A percentile compares a stretch with the other conserved stretches of the same genome.
Conservation (phyloP, 2,797 vertebrate species). For the Eulemur mongoz region DNA sequence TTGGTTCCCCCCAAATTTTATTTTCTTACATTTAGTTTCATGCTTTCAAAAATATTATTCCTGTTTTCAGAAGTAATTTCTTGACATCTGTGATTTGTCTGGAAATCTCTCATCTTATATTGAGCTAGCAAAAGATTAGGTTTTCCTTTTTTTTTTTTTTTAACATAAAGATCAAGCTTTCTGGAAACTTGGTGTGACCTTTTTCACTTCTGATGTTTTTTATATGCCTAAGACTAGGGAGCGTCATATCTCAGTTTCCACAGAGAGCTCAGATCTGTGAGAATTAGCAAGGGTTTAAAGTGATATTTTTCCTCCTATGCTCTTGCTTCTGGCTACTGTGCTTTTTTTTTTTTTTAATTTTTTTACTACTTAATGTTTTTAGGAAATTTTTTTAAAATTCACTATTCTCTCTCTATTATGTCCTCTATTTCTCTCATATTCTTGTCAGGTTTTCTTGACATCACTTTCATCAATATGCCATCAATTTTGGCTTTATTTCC, state of each 20-base stretch:
- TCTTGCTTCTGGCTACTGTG: slow-evolving; percentile 63
- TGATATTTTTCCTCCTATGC: neutral
- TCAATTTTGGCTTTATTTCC: neutral
- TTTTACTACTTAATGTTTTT: slow-evolving; percentile 42
- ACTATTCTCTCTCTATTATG: slow-evolving; percentile 12
- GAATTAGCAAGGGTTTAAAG: slow-evolving; percentile 77
- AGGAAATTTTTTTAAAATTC: neutral
- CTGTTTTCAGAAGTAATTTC: slow-evolving; percentile 80
- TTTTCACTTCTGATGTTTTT: slow-evolving; percentile 78
- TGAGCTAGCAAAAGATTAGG: slow-evolving; percentile 67
- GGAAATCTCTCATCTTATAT: slow-evolving; percentile 72
- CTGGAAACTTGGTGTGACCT: slow-evolving; percentile 77
- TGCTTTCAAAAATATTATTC: slow-evolving; percentile 75
- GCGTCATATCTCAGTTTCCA: slow-evolving; percentile 76
- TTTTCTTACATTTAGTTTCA: slow-evolving; percentile 80
- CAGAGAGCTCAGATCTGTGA: slow-evolving; percentile 65
- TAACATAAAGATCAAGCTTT: slow-evolving; percentile 77
- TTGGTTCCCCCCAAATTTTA: slow-evolving; percentile 51
- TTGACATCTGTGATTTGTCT: slow-evolving; percentile 68
- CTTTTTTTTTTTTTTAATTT: slow-evolving; percentile 58
- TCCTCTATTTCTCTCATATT: slow-evolving; percentile 31
- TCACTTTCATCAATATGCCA: neutral
- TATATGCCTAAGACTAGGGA: slow-evolving; percentile 66
- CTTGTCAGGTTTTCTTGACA: slow-evolving; percentile 18
- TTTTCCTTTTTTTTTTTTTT: slow-evolving; percentile 68